Percentiles rank a stretch among this genome's conserved stretches.
phyloP scores from a whole-genome alignment of 2,888 invertebrate species.

The Cactoblastis cactorum region DNA sequence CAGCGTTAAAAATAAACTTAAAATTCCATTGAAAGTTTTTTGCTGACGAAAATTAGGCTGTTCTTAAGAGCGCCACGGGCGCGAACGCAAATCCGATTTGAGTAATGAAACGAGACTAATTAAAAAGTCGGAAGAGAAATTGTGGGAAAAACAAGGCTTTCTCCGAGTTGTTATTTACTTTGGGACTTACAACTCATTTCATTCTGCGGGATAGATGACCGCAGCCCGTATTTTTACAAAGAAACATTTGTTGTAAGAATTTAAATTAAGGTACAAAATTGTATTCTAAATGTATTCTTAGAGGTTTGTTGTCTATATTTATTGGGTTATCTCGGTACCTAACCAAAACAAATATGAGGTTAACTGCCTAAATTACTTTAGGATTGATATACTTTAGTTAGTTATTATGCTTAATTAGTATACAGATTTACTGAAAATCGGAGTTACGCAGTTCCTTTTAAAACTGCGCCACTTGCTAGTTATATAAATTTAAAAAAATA shows the following conservation, averaged over 20 bases:
- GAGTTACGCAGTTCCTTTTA: too few relatives aligned
- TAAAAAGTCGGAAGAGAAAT: constrained; percentile 58
- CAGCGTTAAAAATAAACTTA: constrained; percentile 29
- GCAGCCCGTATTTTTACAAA: background rate
- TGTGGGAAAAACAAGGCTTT: constrained; percentile 47
- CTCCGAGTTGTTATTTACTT: constrained; percentile 42
- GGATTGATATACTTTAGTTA: too few relatives aligned
- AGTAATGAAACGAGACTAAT: constrained; percentile 66
- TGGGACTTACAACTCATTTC: constrained; percentile 17
- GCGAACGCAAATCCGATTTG: constrained; percentile 67
- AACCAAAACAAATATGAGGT: too few relatives aligned
- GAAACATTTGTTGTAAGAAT: background rate
- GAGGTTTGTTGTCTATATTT: too few relatives aligned
- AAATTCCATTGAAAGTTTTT: constrained; percentile 32
- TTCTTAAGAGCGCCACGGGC: constrained; percentile 54
- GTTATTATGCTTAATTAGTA: too few relatives aligned
- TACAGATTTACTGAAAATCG: too few relatives aligned
- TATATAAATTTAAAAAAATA: background rate
- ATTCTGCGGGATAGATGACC: constrained; percentile 9
- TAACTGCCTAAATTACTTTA: too few relatives aligned
- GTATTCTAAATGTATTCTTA: too few relatives aligned
- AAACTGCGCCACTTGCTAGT: too few relatives aligned
- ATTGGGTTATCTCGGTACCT: too few relatives aligned
- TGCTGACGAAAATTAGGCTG: constrained; percentile 49
- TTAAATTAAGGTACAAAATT: background rate